These are phyloP conservation scores for Anoplius nigerrimus DNA, from an alignment of 2,888 invertebrate species.

Conservation along the genomic window DNA sequence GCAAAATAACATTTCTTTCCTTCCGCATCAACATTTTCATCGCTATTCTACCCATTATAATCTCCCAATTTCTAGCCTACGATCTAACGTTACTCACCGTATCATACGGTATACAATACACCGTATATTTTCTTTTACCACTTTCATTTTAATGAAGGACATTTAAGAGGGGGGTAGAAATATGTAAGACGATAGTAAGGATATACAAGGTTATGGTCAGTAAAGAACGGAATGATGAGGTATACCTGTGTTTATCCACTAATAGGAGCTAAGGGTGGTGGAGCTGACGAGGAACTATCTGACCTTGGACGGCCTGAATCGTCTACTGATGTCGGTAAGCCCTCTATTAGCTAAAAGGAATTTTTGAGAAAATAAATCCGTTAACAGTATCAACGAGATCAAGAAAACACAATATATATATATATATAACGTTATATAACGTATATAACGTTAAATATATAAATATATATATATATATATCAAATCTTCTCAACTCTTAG, in stretches of 20 bases:
- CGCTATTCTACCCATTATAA: no score
- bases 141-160: no score
- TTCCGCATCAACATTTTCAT: no score
- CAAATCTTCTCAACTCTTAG: neutral
- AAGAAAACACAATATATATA: neutral
- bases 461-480: neutral
- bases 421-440: no score
- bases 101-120: no score
- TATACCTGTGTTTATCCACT: slow-evolving; percentile 25
- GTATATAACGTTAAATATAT: no score
- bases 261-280: slow-evolving; percentile 54
- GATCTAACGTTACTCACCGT: no score
- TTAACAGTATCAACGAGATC: neutral
- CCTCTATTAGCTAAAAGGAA: slow-evolving; percentile 61
- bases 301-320: slow-evolving; percentile 51
- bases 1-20: neutral
- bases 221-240: neutral
- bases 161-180: no score
- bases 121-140: no score
- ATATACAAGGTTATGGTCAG: no score
- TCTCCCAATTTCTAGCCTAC: no score
- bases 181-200: no score
- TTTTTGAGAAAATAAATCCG: slow-evolving; percentile 22
- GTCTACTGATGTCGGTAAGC: slow-evolving; percentile 58
- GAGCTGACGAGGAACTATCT: slow-evolving; percentile 54